Conservation (phyloP, 2,797 vertebrate species). For the Lerista edwardsae region DNA sequence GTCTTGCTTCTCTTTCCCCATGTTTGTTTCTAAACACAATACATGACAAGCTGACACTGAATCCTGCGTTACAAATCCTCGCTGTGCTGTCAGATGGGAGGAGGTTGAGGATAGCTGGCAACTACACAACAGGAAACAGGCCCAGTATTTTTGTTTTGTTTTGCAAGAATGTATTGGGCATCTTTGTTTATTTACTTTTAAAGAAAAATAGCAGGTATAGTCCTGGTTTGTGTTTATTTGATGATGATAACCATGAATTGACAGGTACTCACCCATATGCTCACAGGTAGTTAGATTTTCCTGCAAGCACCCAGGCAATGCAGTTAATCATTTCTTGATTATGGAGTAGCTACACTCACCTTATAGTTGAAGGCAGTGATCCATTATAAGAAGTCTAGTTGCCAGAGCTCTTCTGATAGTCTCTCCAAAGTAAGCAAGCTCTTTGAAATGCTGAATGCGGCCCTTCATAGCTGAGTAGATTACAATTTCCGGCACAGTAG, state of each 20-base stretch:
- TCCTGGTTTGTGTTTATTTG: neutral
- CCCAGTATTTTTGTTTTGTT: slow-evolving; percentile 13
- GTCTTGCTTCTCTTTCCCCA: neutral
- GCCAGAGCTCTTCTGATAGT: slow-evolving; percentile 27
- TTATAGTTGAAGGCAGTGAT: slow-evolving; percentile 32
- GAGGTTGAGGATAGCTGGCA: slow-evolving; percentile 38
- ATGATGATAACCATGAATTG: neutral
- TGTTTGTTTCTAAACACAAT: slow-evolving; percentile 46
- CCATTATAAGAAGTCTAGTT: slow-evolving; percentile 30
- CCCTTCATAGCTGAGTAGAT: slow-evolving; percentile 9
- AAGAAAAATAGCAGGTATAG: neutral
- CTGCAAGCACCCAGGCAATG: slow-evolving; percentile 23
- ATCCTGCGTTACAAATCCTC: slow-evolving; percentile 39
- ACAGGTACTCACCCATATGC: slow-evolving; percentile 30
- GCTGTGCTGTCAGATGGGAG: slow-evolving; percentile 17
- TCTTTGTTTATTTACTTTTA: slow-evolving; percentile 8
- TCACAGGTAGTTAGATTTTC: slow-evolving; percentile 33
- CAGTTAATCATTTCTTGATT: slow-evolving; percentile 41
- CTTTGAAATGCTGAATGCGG: slow-evolving; percentile 7
- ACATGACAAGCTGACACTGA: slow-evolving; percentile 22
- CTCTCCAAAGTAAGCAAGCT: slow-evolving; percentile 4
- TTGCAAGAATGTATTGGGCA: slow-evolving; percentile 30
- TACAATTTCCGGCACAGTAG: neutral
- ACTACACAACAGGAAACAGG: slow-evolving; percentile 33
- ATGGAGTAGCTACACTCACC: slow-evolving; percentile 25